Conservation (phyloP, 2,888 invertebrate species). For the Morinoia aosen region DNA sequence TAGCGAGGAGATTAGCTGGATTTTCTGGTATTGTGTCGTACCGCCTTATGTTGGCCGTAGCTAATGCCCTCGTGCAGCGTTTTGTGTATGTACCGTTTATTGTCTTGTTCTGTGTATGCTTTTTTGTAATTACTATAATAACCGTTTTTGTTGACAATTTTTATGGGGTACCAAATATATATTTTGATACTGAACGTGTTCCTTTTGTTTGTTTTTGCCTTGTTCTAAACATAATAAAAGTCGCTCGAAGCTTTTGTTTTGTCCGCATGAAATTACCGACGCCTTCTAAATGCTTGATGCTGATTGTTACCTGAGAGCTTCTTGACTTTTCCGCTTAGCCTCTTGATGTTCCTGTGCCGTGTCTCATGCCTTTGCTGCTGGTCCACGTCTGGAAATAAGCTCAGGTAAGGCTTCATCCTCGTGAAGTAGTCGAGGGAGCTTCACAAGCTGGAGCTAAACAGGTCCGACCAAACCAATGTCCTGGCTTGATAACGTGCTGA, state of each 20-base stretch:
- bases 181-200: conserved; percentile 9
- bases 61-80: not conserved
- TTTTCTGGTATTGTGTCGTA: not conserved
- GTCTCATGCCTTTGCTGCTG: not conserved
- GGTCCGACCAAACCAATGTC: too few species aligned
- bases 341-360: not conserved
- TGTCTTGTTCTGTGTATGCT: not conserved
- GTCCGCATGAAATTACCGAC: not conserved
- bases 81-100: not conserved
- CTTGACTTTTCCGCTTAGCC: not conserved
- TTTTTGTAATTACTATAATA: conserved; percentile 5
- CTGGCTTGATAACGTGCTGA: too few species aligned
- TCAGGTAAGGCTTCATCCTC: not conserved
- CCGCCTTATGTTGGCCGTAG: not conserved
- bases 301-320: not conserved
- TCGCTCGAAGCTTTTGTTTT: not conserved
- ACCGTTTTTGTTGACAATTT: conserved; percentile 8
- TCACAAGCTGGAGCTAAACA: too few species aligned
- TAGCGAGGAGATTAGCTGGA: not conserved
- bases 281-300: not conserved
- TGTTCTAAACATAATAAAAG: not conserved
- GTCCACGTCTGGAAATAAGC: not conserved
- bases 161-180: conserved; percentile 1
- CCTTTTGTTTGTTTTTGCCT: not conserved
- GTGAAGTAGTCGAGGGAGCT: too few species aligned